Conservation (phyloP, 2,888 invertebrate species). For the Tachina grossa region DNA sequence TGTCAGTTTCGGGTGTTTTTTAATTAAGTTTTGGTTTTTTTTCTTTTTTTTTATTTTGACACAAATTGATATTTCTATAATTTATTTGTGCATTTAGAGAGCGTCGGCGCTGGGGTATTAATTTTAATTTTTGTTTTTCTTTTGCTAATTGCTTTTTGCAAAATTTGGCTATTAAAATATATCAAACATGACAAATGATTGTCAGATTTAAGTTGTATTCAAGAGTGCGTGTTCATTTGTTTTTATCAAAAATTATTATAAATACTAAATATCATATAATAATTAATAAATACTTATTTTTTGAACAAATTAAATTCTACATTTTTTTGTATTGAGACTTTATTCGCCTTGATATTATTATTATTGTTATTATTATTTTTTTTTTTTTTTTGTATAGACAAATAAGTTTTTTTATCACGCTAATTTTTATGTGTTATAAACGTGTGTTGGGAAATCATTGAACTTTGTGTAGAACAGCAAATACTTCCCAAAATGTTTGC, state of each 20-base stretch:
- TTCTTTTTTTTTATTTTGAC: conserved; percentile 15
- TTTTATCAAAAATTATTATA: conserved; percentile 7
- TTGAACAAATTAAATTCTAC: conserved; percentile 26
- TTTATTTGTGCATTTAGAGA: conserved; percentile 5
- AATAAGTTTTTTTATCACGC: conserved; percentile 7
- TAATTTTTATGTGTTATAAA: not conserved
- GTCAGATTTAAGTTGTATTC: conserved; percentile 49
- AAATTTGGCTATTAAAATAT: conserved; percentile 14
- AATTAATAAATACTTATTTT: conserved; percentile 24
- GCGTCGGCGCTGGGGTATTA: not conserved
- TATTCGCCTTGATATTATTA: conserved; percentile 42
- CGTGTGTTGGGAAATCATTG: conserved; percentile 48
- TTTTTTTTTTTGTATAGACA: conserved; percentile 6
- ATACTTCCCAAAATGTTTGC: conserved; percentile 8
- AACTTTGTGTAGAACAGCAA: conserved; percentile 37
- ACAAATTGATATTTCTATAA: not conserved
- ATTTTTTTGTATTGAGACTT: not conserved
- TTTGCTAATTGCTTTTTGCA: not conserved
- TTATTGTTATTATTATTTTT: not conserved
- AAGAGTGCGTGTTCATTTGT: not conserved
- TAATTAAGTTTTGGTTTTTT: not conserved
- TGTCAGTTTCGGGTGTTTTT: not conserved
- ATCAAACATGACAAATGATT: conserved; percentile 59
- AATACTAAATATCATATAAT: not conserved
- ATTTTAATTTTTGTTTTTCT: not conserved